phyloP scores from a whole-genome alignment of 2,888 invertebrate genomes.

The Drosophila picticornis region DNA sequence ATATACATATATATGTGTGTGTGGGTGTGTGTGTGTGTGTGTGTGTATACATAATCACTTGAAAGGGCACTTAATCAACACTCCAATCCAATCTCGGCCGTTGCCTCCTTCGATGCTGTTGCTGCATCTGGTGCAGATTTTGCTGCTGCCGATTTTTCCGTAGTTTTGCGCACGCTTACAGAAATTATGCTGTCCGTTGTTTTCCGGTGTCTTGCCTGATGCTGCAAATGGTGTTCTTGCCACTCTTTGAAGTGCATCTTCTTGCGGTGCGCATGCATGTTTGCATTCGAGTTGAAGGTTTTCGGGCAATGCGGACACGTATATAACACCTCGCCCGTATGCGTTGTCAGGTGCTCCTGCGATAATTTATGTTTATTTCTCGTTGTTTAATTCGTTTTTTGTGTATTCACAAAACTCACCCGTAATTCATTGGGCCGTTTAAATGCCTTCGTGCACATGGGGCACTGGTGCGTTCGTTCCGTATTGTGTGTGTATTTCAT shows the following conservation, averaged over 20 bases:
- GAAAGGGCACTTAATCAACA: slow-evolving; percentile 41
- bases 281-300: slow-evolving; percentile 82
- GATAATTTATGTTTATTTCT: not conserved
- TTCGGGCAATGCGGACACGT: slow-evolving; percentile 82
- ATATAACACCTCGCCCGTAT: slow-evolving; percentile 80
- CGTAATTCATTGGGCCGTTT: slow-evolving; percentile 78
- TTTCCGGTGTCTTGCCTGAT: slow-evolving; percentile 40
- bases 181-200: slow-evolving; percentile 57
- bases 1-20: slow-evolving; percentile 14
- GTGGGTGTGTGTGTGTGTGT: too few relatives aligned
- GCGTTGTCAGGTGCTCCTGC: slow-evolving; percentile 83
- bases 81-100: slow-evolving; percentile 2
- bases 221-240: slow-evolving; percentile 69
- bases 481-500: slow-evolving; percentile 81
- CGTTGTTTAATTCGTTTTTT: not conserved
- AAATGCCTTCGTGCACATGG: slow-evolving; percentile 83
- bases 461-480: slow-evolving; percentile 80
- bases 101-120: not conserved
- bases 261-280: slow-evolving; percentile 83
- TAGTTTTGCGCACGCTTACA: slow-evolving; percentile 65
- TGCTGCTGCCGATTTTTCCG: slow-evolving; percentile 28
- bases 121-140: not conserved
- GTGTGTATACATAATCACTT: slow-evolving; percentile 22
- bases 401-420: slow-evolving; percentile 48
- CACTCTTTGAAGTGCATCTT: slow-evolving; percentile 83